These are phyloP conservation scores for Ommatoiulus sabulosus DNA, from an alignment of 2,888 invertebrate species.

Conservation along the genomic window DNA sequence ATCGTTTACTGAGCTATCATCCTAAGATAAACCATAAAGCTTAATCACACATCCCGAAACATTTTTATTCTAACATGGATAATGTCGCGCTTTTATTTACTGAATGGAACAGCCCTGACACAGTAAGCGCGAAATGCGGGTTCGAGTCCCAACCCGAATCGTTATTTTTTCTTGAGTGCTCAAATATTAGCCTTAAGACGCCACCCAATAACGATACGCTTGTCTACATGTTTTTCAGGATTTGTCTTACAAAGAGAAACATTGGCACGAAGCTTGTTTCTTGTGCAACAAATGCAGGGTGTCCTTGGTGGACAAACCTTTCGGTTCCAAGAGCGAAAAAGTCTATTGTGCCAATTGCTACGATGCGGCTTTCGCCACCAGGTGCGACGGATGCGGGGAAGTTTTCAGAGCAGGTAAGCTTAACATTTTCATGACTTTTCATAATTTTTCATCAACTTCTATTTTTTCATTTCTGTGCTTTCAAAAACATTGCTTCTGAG, in stretches of 20 bases:
- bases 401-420: constrained; percentile 95
- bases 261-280: constrained; percentile 99
- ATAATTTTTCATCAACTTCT: not conserved
- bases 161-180: not conserved
- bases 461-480: not conserved
- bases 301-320: constrained; percentile 99
- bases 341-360: constrained; percentile 99
- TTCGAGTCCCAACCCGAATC: not conserved
- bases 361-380: constrained; percentile 98
- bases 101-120: not conserved
- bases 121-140: not conserved
- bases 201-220: not conserved
- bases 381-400: constrained; percentile 99
- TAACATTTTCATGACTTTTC: not conserved
- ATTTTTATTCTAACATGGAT: constrained; percentile 10
- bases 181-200: not conserved
- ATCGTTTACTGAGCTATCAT: constrained; percentile 40
- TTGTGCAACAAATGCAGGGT: constrained; percentile 98
- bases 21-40: constrained; percentile 43
- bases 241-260: constrained; percentile 99
- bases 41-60: constrained; percentile 8
- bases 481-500: too few relatives aligned
- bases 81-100: not conserved
- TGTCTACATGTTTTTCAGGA: constrained; percentile 79
- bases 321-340: constrained; percentile 98